Conservation (phyloP, 2,797 vertebrate species). For the Clarias laeviceps region DNA sequence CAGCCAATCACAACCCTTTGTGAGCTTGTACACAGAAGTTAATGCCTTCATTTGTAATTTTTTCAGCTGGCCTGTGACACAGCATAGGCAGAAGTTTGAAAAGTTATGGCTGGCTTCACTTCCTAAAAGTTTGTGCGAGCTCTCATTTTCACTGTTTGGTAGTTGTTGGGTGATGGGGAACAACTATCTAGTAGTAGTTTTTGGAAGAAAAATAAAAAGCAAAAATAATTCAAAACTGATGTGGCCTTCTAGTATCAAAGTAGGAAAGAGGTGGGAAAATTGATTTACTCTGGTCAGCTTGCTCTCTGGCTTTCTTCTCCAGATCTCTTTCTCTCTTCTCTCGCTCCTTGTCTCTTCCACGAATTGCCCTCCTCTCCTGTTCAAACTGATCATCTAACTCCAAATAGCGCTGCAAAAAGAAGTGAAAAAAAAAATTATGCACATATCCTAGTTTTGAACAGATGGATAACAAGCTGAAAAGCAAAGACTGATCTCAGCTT, state of each 20-base stretch:
- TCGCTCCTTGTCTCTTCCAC: conserved; percentile 72
- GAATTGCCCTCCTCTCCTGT: conserved; percentile 75
- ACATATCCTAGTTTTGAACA: not conserved
- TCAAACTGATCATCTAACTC: conserved; percentile 81
- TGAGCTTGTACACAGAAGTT: not conserved
- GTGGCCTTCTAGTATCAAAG: not conserved
- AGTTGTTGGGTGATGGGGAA: not conserved
- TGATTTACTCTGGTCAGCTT: conserved; percentile 78
- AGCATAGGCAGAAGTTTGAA: not conserved
- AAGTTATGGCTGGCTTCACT: not conserved
- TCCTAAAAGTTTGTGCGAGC: not conserved
- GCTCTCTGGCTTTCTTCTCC: conserved; percentile 78
- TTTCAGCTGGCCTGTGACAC: not conserved
- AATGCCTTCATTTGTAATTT: not conserved
- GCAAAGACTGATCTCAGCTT: not conserved
- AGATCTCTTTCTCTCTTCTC: conserved; percentile 74
- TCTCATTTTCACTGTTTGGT: not conserved
- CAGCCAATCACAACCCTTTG: not conserved
- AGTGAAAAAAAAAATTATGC: not conserved
- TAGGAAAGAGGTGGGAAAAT: not conserved
- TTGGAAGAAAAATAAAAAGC: not conserved
- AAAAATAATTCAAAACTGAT: not conserved
- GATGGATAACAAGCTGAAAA: not conserved
- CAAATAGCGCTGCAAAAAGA: conserved; percentile 69
- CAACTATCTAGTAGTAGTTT: not conserved